Evolutionary conservation across 1,140 invertebrate genomes (phyloP), one percentile per base, ranked within the genome.

Genomic region (Platorchestia sp.): DNA sequence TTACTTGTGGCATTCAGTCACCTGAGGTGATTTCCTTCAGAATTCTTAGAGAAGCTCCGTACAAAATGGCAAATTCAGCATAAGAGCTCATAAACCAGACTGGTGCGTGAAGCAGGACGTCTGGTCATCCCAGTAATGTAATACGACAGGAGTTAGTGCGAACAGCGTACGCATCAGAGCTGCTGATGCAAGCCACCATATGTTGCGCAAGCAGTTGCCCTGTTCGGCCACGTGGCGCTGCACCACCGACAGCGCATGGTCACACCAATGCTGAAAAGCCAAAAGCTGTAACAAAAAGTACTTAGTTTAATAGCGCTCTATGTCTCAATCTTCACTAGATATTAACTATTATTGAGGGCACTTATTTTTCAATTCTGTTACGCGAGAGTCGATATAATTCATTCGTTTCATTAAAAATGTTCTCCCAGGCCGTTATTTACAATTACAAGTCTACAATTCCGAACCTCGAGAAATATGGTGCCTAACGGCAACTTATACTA

Each of bases 111-210:
- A n/a, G n/a, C n/a, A n/a, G n/a, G n/a, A n/a, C n/a, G n/a, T n/a
- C n/a, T n/a, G n/a, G n/a, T n/a, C n/a, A n/a, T n/a, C n/a, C n/a
- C n/a, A n/a, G n/a, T n/a, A n/a, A n/a, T n/a, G n/a, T n/a, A n/a
- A n/a, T n/a, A n/a, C n/a, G n/a, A n/a, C n/a, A n/a, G n/a, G n/a
- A n/a, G n/a, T n/a, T n/a, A n/a, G n/a, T n/a, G n/a, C n/a, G n/a
- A n/a, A n/a, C n/a, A n/a, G n/a, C n/a, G n/a, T n/a, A n/a, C n/a
- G n/a, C n/a, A n/a, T n/a, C 14, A 75, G 59, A 36, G 27, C 14
- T 10, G 45, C 91, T 93, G 91, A 93, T 93, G 91, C 91, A 93
- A 45, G 45, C 43, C 43, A 93, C 3, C 43, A 93, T 93, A 93
- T 93, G 45, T 44, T 45, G 91, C 45, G 45, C 43, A 47, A 45